A percentile compares a stretch with the other conserved stretches of the same genome.
phyloP scores from a whole-genome alignment of 2,797 vertebrate genomes.

The Anguilla pacifica region DNA sequence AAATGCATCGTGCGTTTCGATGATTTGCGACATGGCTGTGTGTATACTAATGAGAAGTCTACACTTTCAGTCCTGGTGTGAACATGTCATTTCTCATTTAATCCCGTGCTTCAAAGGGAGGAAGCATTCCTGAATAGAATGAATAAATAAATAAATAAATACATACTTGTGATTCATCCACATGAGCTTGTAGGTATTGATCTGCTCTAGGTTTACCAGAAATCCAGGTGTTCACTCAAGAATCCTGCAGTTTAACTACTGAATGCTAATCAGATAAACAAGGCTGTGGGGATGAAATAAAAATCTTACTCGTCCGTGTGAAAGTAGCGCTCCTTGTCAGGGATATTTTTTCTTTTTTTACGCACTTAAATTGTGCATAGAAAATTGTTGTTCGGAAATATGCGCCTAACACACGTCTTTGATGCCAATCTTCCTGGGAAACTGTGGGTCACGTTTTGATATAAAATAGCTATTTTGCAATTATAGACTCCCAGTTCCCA shows the following conservation, averaged over 20 bases:
- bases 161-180: conserved; percentile 10
- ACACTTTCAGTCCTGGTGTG: neutral
- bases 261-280: conserved; percentile 18
- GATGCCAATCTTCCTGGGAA: neutral
- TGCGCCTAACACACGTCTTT: neutral
- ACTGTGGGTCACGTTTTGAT: neutral
- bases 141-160: neutral
- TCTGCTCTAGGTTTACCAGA: neutral
- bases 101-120: neutral
- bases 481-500: neutral
- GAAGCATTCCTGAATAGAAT: neutral
- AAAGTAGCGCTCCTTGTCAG: neutral
- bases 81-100: neutral
- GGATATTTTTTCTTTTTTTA: neutral
- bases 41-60: neutral
- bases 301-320: neutral
- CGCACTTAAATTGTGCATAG: neutral
- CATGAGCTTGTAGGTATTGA: conserved; percentile 15
- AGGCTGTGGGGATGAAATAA: conserved; percentile 2
- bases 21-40: neutral
- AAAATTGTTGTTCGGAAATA: neutral
- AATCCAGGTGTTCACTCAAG: neutral
- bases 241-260: neutral
- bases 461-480: neutral
- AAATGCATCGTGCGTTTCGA: neutral